A percentile compares a stretch with the other conserved stretches of the same genome.
Evolutionary conservation across 2,888 invertebrate species (phyloP).

Genomic region (Pseudoips prasinana): DNA sequence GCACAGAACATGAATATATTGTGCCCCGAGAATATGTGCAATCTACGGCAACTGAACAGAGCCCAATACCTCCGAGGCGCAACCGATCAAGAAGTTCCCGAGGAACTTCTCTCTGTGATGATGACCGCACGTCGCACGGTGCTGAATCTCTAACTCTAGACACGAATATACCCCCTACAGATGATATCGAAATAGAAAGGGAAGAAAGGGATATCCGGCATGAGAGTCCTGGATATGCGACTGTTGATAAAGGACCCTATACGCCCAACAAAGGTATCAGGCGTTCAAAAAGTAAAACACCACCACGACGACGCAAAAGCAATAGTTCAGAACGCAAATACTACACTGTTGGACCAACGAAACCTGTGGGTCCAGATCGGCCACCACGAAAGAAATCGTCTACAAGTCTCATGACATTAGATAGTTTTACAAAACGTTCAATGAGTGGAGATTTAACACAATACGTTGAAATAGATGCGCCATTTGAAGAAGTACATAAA

Average conservation of each 20-base stretch:
- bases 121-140: constrained; percentile 87
- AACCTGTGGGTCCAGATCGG: constrained; percentile 79
- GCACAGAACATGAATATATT: constrained; percentile 85
- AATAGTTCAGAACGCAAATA: constrained; percentile 83
- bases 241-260: constrained; percentile 87
- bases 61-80: constrained; percentile 78
- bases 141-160: constrained; percentile 85
- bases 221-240: constrained; percentile 86
- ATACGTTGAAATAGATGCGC: constrained; percentile 84
- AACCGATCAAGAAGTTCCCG: constrained; percentile 81
- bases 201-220: constrained; percentile 66
- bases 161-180: constrained; percentile 55
- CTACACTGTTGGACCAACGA: constrained; percentile 83
- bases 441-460: constrained; percentile 74
- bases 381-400: constrained; percentile 84
- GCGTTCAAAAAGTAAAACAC: constrained; percentile 79
- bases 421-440: constrained; percentile 73
- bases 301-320: constrained; percentile 72
- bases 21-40: constrained; percentile 74
- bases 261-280: constrained; percentile 83
- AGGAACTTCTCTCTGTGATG: constrained; percentile 83
- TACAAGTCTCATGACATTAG: constrained; percentile 76
- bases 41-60: constrained; percentile 79
- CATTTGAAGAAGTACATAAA: constrained; percentile 82
- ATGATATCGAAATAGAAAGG: constrained; percentile 57